Conservation (phyloP, 2,888 invertebrate genomes). For the Ornithoptera priamus region DNA sequence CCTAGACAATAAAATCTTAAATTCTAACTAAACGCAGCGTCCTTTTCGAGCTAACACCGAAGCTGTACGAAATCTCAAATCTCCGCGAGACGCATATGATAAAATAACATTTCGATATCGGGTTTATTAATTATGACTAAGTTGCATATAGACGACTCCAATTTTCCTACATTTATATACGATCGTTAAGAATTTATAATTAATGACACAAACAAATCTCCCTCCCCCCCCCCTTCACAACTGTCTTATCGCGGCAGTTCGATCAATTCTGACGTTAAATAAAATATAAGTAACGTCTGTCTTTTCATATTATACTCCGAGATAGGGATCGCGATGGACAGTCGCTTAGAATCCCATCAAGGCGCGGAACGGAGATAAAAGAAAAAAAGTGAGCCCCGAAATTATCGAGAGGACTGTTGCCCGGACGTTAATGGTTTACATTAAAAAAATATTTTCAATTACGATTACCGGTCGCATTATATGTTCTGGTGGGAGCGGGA, state of each 20-base stretch:
- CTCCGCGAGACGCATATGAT: background rate
- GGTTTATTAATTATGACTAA: constrained; percentile 24
- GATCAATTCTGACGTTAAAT: constrained; percentile 76
- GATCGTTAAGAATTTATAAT: constrained; percentile 57
- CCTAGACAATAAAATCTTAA: constrained; percentile 54
- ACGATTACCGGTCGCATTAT: constrained; percentile 60
- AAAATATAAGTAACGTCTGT: constrained; percentile 79
- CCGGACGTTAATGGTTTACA: constrained; percentile 71
- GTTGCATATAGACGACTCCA: constrained; percentile 16
- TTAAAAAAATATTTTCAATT: constrained; percentile 74
- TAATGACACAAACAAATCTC: constrained; percentile 74
- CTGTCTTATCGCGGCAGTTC: constrained; percentile 67
- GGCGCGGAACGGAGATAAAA: constrained; percentile 61
- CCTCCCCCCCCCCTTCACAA: constrained; percentile 46
- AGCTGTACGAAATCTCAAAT: background rate
- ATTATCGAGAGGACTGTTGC: constrained; percentile 70
- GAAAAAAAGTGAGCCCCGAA: constrained; percentile 63
- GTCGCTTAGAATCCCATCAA: constrained; percentile 75
- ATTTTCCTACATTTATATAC: constrained; percentile 33
- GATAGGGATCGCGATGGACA: constrained; percentile 77
- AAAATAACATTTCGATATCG: background rate
- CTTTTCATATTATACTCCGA: constrained; percentile 74
- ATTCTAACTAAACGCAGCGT: constrained; percentile 40
- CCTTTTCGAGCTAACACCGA: constrained; percentile 10
- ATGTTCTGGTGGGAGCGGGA: constrained; percentile 48